Evolutionary conservation across 2,797 vertebrate genomes (phyloP), one percentile per base, ranked within the genome.

Genomic region (Paratrypauchen microcephalus): DNA sequence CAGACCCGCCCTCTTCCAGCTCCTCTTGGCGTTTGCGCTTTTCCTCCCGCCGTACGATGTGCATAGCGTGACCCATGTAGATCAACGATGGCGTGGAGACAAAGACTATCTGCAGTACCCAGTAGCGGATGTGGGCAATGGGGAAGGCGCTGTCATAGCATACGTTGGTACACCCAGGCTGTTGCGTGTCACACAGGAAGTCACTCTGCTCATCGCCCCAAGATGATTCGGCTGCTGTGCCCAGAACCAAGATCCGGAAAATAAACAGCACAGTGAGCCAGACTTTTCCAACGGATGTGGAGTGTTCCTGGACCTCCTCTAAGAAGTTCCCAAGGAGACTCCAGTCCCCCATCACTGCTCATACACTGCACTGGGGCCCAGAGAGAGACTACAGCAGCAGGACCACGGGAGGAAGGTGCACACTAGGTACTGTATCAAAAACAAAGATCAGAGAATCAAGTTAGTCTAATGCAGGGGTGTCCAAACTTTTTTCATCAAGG

Each of bases 151-250:
- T 94, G 90, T 99, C 97, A 0, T 99, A 99, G 88, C 97, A 99
- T 16, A 99, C 97, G 0, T 99, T 99, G 82, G 96, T 95, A 0
- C 97, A 99, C 70, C 97, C 97, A 0, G 97, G 97, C 83, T 99
- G 97, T 69, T 93, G 91, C 0, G 97, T 99, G 82, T 99, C 97
- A 0, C 97, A 99, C 78, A 93, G 92, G 88, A 99, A 99, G 70
- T 99, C 97, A 0, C 96, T 96, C 88, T 98, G 96, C 90, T 99
- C 97, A 0, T 99, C 97, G 0, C 97, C 97, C 97, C 97, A 99
- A 12, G 97, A 98, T 0, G 97, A 99, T 89, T 99, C 97, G 0
- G 96, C 97, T 0, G 97, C 97, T 0, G 97, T 98, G 69, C 97
- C 97, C 84, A 99, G 91, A 61, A 99, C 97, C 77, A 99, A 92